phyloP scores from a whole-genome alignment of 2,113 vertebrate genomes.

The Dipodomys merriami region DNA sequence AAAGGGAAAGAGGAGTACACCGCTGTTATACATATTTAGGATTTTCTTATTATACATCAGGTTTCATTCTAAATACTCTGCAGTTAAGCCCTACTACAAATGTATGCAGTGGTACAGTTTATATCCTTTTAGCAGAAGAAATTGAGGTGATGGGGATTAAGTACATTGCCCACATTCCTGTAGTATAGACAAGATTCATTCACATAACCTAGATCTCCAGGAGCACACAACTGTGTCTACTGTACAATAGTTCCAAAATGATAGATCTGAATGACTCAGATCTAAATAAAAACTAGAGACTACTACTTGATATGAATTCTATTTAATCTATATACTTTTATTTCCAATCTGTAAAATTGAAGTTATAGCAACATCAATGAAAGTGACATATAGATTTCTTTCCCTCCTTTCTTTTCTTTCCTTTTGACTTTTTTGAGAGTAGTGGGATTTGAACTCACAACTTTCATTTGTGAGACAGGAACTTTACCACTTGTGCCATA shows the following conservation, averaged over 20 bases:
- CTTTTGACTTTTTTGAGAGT: no score
- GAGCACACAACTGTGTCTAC: background rate
- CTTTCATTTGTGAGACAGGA: no score
- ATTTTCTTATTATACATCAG: background rate
- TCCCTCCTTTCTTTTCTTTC: background rate
- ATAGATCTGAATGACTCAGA: background rate
- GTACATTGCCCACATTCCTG: background rate
- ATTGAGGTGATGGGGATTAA: background rate
- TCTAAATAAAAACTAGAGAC: background rate
- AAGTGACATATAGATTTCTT: background rate
- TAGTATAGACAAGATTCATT: background rate
- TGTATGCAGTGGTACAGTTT: background rate
- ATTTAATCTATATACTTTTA: conserved; percentile 26
- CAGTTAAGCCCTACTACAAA: background rate
- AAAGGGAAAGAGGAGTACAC: background rate
- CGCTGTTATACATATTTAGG: background rate
- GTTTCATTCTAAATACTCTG: background rate
- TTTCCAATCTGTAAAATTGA: conserved; percentile 26
- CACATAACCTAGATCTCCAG: background rate
- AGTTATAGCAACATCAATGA: background rate
- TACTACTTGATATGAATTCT: background rate
- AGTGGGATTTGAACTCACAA: no score
- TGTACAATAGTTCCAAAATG: background rate
- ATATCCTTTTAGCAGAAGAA: background rate
- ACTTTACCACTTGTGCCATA: no score